A percentile compares a stretch with the other conserved stretches of the same genome.
phyloP scores from a whole-genome alignment of 2,888 invertebrate species.

The Tetropium fuscum region DNA sequence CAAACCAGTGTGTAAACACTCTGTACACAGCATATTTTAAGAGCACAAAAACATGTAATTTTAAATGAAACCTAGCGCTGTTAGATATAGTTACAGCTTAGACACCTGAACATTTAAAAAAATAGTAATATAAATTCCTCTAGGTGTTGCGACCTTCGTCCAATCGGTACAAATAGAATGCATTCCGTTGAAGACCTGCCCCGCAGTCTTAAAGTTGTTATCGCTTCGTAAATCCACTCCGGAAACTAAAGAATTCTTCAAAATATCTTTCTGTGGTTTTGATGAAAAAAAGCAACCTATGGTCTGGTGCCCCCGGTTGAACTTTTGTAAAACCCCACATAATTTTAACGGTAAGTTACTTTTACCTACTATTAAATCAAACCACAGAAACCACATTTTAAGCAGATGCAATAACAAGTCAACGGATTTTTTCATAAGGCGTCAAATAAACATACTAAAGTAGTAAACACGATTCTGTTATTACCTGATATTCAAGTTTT shows the following conservation, averaged over 20 bases:
- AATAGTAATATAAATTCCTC: not conserved
- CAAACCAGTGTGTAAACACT: not conserved
- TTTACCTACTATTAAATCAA: not conserved
- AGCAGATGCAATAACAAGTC: no score
- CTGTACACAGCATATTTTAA: not conserved
- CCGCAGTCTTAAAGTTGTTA: conserved; percentile 57
- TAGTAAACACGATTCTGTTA: no score
- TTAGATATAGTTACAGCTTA: no score
- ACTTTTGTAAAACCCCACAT: conserved; percentile 48
- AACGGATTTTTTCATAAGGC: no score
- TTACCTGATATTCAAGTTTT: no score
- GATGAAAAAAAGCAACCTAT: conserved; percentile 62
- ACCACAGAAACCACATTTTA: no score
- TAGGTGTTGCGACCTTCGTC: not conserved
- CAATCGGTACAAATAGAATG: conserved; percentile 56
- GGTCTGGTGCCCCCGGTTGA: conserved; percentile 65
- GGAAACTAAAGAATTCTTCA: conserved; percentile 61
- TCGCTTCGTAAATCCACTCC: conserved; percentile 37
- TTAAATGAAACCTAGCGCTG: no score
- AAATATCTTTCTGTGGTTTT: conserved; percentile 68
- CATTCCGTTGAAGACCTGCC: conserved; percentile 66
- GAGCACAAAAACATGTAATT: no score
- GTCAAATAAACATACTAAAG: no score
- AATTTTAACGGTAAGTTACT: conserved; percentile 44
- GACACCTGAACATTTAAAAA: not conserved